Evolutionary conservation across 1,140 invertebrate species (phyloP).

Genomic region (Hetaerina americana): DNA sequence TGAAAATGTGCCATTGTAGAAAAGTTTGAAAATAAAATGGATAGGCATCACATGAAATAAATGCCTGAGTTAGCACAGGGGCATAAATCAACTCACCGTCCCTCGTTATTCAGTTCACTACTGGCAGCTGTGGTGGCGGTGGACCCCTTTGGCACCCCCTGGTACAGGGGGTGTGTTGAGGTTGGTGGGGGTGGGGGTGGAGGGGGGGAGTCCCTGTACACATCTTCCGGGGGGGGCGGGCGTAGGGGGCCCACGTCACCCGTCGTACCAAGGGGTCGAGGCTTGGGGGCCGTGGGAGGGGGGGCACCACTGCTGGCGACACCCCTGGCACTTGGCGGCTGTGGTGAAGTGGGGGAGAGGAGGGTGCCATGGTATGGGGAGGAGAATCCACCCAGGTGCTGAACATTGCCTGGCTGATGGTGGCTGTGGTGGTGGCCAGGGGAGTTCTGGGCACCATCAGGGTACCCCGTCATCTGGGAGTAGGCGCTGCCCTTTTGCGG

Average conservation of each 20-base stretch:
- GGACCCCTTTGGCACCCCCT: too few species aligned
- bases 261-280: slow-evolving; percentile 13
- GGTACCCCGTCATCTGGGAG: slow-evolving; percentile 7
- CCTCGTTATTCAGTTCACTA: too few species aligned
- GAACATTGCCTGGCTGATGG: slow-evolving; percentile 9
- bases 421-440: slow-evolving; percentile 7
- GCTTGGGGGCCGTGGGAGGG: slow-evolving; percentile 5
- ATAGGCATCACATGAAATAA: too few species aligned
- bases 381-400: too few species aligned
- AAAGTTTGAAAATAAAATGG: too few species aligned
- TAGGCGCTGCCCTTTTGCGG: too few species aligned
- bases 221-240: slow-evolving; percentile 23
- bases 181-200: slow-evolving; percentile 53
- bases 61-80: too few species aligned
- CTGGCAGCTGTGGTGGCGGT: too few species aligned
- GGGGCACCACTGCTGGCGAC: slow-evolving; percentile 7
- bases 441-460: not conserved
- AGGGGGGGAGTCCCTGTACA: slow-evolving; percentile 41
- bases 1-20: too few species aligned
- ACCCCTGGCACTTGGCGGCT: not conserved
- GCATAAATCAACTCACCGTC: too few species aligned
- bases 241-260: slow-evolving; percentile 23
- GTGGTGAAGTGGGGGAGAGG: not conserved
- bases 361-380: not conserved
- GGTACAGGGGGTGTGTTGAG: slow-evolving; percentile 56